Evolutionary conservation across 2,113 vertebrate species (phyloP).

Genomic region (Passerina amoena): DNA sequence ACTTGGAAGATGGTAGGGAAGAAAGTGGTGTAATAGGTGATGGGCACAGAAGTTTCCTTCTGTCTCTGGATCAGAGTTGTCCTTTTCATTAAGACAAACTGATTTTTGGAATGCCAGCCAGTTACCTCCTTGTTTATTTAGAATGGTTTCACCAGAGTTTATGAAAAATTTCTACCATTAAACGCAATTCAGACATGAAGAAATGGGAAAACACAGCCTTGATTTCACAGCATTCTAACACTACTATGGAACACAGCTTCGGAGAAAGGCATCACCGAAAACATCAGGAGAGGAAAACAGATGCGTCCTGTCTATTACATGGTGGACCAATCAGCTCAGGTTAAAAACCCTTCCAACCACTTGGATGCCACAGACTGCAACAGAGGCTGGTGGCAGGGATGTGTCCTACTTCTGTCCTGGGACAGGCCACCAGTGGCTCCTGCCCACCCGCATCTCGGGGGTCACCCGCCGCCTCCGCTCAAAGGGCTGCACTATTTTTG

Average conservation of each 20-base stretch:
- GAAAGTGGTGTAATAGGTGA: not conserved
- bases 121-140: not conserved
- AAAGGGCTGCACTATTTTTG: not conserved
- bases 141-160: not conserved
- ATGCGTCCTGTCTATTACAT: fast-evolving
- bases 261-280: fast-evolving
- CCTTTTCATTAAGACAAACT: not conserved
- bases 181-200: not conserved
- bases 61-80: too few relatives aligned
- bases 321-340: not conserved
- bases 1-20: not conserved
- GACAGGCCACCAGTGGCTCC: not conserved
- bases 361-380: fast-evolving
- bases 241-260: not conserved
- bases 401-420: not conserved
- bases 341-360: not conserved
- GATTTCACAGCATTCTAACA: not conserved
- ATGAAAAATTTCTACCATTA: not conserved
- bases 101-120: not conserved
- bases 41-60: not conserved
- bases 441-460: fast-evolving
- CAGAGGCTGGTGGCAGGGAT: not conserved
- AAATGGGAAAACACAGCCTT: not conserved
- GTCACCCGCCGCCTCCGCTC: not conserved
- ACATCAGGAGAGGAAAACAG: fast-evolving